Conservation (phyloP, 2,113 vertebrate genomes). For the Phaetusa simplex region DNA sequence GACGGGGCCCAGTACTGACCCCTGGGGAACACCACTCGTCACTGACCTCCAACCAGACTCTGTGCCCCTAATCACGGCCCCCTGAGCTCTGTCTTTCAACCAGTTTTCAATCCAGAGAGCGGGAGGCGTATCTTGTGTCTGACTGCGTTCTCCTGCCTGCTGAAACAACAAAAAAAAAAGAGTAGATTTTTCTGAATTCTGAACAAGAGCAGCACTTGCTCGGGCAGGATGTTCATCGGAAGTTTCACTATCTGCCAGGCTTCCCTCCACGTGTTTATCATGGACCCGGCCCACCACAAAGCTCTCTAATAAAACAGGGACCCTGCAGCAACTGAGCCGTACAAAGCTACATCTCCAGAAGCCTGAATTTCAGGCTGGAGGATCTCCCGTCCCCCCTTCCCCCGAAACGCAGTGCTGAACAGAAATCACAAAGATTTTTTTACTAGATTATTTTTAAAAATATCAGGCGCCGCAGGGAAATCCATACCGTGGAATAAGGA, state of each 20-base stretch:
- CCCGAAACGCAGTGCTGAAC: accelerated
- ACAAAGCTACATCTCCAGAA: neutral
- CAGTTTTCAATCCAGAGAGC: neutral
- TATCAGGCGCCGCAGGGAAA: neutral
- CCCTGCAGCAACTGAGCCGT: neutral
- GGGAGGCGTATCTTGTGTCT: neutral
- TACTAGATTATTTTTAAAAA: neutral
- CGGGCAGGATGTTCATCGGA: neutral
- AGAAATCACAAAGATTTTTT: neutral
- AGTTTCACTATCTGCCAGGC: neutral
- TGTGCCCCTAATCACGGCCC: too few relatives aligned
- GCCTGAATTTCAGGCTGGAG: neutral
- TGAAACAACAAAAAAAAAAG: neutral
- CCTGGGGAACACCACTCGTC: too few relatives aligned
- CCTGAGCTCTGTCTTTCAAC: too few relatives aligned
- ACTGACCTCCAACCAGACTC: too few relatives aligned
- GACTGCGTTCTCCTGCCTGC: neutral
- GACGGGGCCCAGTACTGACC: too few relatives aligned
- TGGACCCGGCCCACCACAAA: neutral
- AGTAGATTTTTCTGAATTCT: neutral
- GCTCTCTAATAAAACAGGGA: neutral
- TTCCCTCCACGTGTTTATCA: accelerated
- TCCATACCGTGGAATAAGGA: accelerated
- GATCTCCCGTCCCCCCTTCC: neutral
- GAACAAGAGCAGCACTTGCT: accelerated